These are phyloP conservation scores for Myotis lucifugus DNA, from an alignment of 2,113 vertebrate genomes.

Conservation along the genomic window DNA sequence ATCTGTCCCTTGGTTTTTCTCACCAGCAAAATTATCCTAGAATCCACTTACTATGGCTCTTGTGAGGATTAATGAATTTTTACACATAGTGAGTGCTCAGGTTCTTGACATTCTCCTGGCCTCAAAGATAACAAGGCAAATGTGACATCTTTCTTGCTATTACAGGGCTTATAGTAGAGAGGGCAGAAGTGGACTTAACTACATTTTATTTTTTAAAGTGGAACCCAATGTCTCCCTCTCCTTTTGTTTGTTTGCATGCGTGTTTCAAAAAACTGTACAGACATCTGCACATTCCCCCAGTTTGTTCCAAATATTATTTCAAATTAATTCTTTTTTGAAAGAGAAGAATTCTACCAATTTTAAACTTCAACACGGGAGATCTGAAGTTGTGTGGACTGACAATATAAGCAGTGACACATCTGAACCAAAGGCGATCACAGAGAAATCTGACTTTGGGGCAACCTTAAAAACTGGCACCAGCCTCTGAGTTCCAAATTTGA, in stretches of 20 bases:
- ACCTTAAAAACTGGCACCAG: not conserved
- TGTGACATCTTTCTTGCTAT: not conserved
- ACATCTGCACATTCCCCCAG: not conserved
- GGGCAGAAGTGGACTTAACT: not conserved
- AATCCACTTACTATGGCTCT: not conserved
- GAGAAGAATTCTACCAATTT: not conserved
- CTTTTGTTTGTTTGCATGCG: not conserved
- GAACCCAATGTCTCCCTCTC: not conserved
- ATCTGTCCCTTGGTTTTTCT: conserved; percentile 27
- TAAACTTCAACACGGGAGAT: not conserved
- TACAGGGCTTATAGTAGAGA: not conserved
- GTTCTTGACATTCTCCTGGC: not conserved
- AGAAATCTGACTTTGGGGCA: not conserved
- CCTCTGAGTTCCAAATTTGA: not conserved
- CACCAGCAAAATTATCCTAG: not conserved
- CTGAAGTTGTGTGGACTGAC: not conserved
- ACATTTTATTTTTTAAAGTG: not conserved
- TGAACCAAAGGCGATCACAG: not conserved
- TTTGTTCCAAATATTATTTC: not conserved
- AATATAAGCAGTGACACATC: not conserved
- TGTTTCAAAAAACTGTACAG: not conserved
- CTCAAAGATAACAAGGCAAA: not conserved
- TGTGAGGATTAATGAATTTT: not conserved
- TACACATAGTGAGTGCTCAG: not conserved
- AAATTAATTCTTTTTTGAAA: not conserved